Conservation (phyloP, 2,113 vertebrate species). For the Sylvietta virens region DNA sequence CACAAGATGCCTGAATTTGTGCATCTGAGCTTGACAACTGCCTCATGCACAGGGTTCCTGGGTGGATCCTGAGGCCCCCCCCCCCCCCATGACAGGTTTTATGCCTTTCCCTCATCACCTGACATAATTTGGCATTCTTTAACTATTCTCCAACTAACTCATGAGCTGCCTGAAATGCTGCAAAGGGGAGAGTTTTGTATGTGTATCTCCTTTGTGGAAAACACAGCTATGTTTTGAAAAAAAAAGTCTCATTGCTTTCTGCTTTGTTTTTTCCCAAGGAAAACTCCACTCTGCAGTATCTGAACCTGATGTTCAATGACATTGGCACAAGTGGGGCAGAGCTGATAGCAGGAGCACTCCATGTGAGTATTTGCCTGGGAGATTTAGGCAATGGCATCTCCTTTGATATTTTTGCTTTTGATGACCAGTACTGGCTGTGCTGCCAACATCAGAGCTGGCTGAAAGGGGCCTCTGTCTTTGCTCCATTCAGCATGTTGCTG, state of each 20-base stretch:
- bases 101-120: background rate
- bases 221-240: background rate
- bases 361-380: constrained; percentile 68
- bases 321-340: constrained; percentile 80
- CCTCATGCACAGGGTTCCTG: background rate
- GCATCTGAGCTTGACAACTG: background rate
- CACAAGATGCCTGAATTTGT: background rate
- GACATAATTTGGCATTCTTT: background rate
- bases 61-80: background rate
- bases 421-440: background rate
- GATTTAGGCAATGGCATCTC: background rate
- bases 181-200: background rate
- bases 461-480: constrained; percentile 26
- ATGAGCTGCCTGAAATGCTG: background rate
- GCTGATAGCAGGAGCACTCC: constrained; percentile 78
- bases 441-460: constrained; percentile 15
- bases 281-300: constrained; percentile 63
- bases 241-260: background rate
- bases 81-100: background rate
- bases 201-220: background rate
- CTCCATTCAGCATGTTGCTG: background rate
- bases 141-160: background rate
- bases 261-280: constrained; percentile 62
- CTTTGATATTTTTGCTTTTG: background rate
- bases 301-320: constrained; percentile 88